phyloP scores from a whole-genome alignment of 2,797 vertebrate species.

The Clarias laeviceps region DNA sequence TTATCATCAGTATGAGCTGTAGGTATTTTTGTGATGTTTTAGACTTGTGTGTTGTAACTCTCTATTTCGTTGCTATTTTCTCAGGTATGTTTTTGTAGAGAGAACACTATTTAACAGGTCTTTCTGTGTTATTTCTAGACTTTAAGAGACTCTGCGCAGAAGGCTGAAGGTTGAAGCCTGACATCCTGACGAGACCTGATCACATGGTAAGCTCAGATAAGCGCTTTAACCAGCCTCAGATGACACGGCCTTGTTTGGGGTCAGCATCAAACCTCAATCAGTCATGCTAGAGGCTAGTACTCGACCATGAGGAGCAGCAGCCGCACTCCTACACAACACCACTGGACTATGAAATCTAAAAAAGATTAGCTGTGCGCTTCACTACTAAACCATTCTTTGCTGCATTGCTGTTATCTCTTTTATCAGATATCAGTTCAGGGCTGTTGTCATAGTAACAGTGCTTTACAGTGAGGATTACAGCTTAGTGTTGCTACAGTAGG shows the following conservation, averaged over 20 bases:
- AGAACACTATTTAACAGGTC: not conserved
- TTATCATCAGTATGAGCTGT: not conserved
- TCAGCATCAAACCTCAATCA: slow-evolving; percentile 30
- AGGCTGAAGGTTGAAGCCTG: slow-evolving; percentile 36
- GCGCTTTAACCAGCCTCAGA: slow-evolving; percentile 29
- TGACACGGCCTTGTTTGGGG: slow-evolving; percentile 12
- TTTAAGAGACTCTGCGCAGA: slow-evolving; percentile 19
- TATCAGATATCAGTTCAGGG: slow-evolving; percentile 37
- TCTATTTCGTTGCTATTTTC: not conserved
- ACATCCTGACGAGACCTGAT: slow-evolving; percentile 54
- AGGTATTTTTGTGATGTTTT: not conserved
- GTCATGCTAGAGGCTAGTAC: not conserved
- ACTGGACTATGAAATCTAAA: slow-evolving; percentile 21
- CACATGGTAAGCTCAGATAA: slow-evolving; percentile 61
- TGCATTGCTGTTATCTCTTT: slow-evolving; percentile 33
- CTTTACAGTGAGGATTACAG: slow-evolving; percentile 28
- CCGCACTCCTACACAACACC: not conserved
- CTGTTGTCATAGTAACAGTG: slow-evolving; percentile 51
- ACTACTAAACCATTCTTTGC: slow-evolving; percentile 34
- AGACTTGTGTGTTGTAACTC: not conserved
- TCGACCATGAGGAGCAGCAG: slow-evolving; percentile 18
- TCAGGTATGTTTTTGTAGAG: not conserved
- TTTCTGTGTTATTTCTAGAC: slow-evolving; percentile 35
- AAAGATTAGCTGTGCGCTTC: slow-evolving; percentile 18
- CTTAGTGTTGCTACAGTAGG: slow-evolving; percentile 21